Percentiles rank a stretch among this genome's conserved stretches.
Evolutionary conservation across 2,797 vertebrate genomes (phyloP).

Genomic region (Simalia tracyae): DNA sequence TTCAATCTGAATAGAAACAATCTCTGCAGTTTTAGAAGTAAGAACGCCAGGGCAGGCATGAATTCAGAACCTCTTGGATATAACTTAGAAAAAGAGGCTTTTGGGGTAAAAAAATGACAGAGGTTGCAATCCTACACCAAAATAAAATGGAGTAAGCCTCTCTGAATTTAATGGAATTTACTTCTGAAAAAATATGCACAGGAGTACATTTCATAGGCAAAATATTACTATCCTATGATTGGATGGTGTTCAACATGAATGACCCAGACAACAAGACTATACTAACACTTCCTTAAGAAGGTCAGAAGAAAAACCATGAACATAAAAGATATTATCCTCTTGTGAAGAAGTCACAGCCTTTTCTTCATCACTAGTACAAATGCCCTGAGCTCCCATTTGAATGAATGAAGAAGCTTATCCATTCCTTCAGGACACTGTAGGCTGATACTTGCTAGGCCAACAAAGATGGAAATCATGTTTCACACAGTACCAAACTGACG

Average conservation of each 20-base stretch:
- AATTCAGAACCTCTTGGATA: neutral
- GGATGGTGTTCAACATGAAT: neutral
- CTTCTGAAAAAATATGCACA: neutral
- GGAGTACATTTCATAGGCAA: neutral
- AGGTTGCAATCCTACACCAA: neutral
- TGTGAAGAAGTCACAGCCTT: neutral
- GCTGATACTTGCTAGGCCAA: neutral
- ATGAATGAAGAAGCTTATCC: neutral
- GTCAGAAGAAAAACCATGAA: neutral
- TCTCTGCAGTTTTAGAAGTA: slow-evolving; percentile 49
- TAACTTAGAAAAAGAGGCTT: neutral
- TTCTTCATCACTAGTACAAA: neutral
- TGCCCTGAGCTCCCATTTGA: neutral
- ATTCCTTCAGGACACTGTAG: neutral
- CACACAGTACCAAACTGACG: neutral
- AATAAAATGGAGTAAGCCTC: neutral
- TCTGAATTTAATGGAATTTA: neutral
- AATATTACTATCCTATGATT: neutral
- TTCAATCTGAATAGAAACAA: slow-evolving; percentile 61
- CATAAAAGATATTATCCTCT: neutral
- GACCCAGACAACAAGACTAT: neutral
- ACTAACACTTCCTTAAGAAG: neutral
- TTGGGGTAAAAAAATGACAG: neutral
- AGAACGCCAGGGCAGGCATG: slow-evolving; percentile 8
- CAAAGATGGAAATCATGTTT: neutral